Percentiles rank a stretch among this genome's conserved stretches.
phyloP scores from a whole-genome alignment of 1,140 invertebrate species.

The Dinoponera quadriceps region DNA sequence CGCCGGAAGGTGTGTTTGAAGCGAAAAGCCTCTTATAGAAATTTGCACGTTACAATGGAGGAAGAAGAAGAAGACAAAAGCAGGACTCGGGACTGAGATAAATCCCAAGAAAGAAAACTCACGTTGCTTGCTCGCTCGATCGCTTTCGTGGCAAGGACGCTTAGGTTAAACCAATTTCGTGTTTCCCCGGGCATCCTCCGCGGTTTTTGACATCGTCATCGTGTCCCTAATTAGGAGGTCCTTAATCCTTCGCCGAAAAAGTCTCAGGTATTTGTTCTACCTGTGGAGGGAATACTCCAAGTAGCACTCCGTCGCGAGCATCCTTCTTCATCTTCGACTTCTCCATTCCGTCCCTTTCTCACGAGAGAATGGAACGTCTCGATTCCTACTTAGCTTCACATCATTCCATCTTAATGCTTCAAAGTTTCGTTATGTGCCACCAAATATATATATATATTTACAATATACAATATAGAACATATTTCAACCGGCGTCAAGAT shows the following conservation, averaged over 20 bases:
- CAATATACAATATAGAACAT: too few relatives aligned
- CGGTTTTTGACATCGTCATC: slow-evolving; percentile 79
- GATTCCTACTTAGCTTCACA: too few relatives aligned
- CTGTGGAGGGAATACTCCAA: slow-evolving; percentile 62
- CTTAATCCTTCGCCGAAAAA: slow-evolving; percentile 71
- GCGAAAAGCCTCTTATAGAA: too few relatives aligned
- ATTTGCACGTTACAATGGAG: too few relatives aligned
- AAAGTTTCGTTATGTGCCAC: too few relatives aligned
- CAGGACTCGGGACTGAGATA: neutral
- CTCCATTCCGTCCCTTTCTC: slow-evolving; percentile 8
- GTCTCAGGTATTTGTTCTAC: slow-evolving; percentile 78
- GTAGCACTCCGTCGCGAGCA: slow-evolving; percentile 36
- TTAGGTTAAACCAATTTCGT: slow-evolving; percentile 70
- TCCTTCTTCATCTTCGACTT: slow-evolving; percentile 30
- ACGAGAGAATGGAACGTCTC: neutral
- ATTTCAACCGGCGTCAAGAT: too few relatives aligned
- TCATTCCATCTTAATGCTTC: too few relatives aligned
- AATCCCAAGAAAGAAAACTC: slow-evolving; percentile 34
- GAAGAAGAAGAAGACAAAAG: neutral
- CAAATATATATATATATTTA: too few relatives aligned
- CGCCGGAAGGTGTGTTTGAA: too few relatives aligned
- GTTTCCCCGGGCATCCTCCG: slow-evolving; percentile 64
- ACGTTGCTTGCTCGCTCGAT: neutral
- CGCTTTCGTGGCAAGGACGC: slow-evolving; percentile 46
- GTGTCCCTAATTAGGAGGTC: slow-evolving; percentile 77